Percentiles rank a stretch among this genome's conserved stretches.
These are phyloP conservation scores for Drosophila greeni DNA, from an alignment of 2,888 invertebrate genomes.

Conservation along the genomic window DNA sequence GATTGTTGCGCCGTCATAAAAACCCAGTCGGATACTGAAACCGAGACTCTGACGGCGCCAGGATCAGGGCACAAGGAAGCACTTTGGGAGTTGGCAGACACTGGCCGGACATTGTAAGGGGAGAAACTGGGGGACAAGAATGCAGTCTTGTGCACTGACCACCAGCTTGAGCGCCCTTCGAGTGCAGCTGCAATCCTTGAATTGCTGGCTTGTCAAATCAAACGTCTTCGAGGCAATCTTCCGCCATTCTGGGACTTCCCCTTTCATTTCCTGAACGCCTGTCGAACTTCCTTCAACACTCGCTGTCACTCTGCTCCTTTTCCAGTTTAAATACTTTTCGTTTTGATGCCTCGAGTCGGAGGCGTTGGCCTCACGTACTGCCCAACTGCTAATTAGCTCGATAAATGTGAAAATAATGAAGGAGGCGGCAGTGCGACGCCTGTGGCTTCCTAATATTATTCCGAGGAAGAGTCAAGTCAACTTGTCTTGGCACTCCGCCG, in stretches of 20 bases:
- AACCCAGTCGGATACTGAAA: constrained; percentile 12
- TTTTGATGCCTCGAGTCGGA: constrained; percentile 25
- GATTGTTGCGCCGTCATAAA: constrained; percentile 56
- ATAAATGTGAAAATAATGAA: constrained; percentile 62
- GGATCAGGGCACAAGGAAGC: constrained; percentile 33
- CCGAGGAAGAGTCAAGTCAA: neutral
- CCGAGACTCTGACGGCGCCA: constrained; percentile 15
- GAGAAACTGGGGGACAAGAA: neutral
- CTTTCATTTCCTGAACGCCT: constrained; percentile 18
- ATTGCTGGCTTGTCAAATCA: constrained; percentile 54
- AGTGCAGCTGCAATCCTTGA: constrained; percentile 42
- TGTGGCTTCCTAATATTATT: constrained; percentile 19
- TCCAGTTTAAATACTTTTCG: constrained; percentile 49
- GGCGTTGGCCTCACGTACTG: constrained; percentile 50
- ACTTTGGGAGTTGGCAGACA: constrained; percentile 30
- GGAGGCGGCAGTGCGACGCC: constrained; percentile 18
- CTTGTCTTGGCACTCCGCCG: constrained; percentile 14
- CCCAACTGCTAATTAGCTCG: constrained; percentile 61
- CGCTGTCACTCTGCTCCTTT: constrained; percentile 15
- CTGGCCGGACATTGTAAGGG: constrained; percentile 19
- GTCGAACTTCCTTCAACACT: constrained; percentile 46
- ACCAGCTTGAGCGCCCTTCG: constrained; percentile 9
- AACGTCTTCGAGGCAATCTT: constrained; percentile 40
- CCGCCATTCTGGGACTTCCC: constrained; percentile 18
- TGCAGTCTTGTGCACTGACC: constrained; percentile 29